Percentiles rank a stretch among this genome's conserved stretches.
Evolutionary conservation across 2,113 vertebrate genomes (phyloP).

Genomic region (Paratilapia polleni): DNA sequence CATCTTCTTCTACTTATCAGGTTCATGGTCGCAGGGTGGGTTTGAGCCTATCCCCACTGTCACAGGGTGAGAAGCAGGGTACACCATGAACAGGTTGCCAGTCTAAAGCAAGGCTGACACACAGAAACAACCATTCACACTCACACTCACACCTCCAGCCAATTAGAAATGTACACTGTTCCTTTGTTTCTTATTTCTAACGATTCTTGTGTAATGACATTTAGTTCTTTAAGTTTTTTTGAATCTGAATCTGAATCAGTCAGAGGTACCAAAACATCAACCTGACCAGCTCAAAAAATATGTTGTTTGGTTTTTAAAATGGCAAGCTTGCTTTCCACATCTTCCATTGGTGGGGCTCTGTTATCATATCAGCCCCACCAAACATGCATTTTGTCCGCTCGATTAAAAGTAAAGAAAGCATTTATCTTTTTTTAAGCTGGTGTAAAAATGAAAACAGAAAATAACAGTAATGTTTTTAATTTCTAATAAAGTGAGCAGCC

Average conservation of each 20-base stretch:
- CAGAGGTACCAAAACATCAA: neutral
- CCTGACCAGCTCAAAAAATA: neutral
- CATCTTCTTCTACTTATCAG: neutral
- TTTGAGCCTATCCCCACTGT: neutral
- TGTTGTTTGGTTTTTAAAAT: neutral
- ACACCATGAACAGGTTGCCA: neutral
- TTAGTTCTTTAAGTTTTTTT: too few relatives aligned
- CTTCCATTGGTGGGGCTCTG: neutral
- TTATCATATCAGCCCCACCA: neutral
- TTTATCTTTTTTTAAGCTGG: neutral
- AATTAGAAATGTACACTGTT: neutral
- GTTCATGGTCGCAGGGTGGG: neutral
- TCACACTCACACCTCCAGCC: neutral
- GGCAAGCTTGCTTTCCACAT: neutral
- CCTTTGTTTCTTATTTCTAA: neutral
- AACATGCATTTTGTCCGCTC: neutral
- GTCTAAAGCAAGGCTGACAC: neutral
- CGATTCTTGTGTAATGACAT: too few relatives aligned
- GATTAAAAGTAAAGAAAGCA: fast-evolving
- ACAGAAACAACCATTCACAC: neutral
- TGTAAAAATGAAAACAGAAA: neutral
- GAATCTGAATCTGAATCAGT: neutral
- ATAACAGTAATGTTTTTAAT: neutral
- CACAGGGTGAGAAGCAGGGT: neutral
- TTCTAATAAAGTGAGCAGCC: neutral